Conservation (phyloP, 2,888 invertebrate species). For the Dynastes maya region DNA sequence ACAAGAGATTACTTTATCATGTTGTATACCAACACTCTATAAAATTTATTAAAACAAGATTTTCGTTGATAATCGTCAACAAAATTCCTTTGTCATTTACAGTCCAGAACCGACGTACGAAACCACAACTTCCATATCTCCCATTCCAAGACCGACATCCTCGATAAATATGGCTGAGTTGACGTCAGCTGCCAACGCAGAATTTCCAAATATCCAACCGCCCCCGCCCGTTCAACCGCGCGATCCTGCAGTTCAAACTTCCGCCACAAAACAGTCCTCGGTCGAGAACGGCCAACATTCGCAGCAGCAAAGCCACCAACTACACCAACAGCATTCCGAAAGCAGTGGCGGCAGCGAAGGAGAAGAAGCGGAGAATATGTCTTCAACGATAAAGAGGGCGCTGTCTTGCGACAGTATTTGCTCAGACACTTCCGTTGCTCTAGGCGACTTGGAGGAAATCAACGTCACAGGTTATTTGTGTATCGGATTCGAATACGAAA, state of each 20-base stretch:
- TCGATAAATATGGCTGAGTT: slow-evolving; percentile 66
- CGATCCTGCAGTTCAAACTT: slow-evolving; percentile 42
- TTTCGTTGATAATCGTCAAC: background rate
- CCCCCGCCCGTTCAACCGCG: slow-evolving; percentile 62
- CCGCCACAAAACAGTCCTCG: slow-evolving; percentile 44
- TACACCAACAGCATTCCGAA: slow-evolving; percentile 54
- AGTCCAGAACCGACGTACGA: slow-evolving; percentile 46
- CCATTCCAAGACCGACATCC: slow-evolving; percentile 68
- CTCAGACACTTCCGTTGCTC: slow-evolving; percentile 83
- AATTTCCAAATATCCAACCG: slow-evolving; percentile 64
- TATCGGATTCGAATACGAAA: slow-evolving; percentile 84
- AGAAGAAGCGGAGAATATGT: slow-evolving; percentile 60
- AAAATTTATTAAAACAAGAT: too few species aligned
- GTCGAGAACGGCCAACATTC: slow-evolving; percentile 11
- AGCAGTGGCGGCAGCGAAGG: slow-evolving; percentile 45
- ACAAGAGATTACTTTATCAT: too few species aligned
- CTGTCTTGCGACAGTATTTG: slow-evolving; percentile 87
- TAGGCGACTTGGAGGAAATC: slow-evolving; percentile 80
- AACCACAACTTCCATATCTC: slow-evolving; percentile 64
- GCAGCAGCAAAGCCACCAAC: slow-evolving; percentile 48
- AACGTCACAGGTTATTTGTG: slow-evolving; percentile 84
- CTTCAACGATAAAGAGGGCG: slow-evolving; percentile 75
- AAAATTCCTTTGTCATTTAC: slow-evolving; percentile 3
- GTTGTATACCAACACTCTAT: too few species aligned
- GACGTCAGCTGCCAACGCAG: slow-evolving; percentile 61